These are phyloP conservation scores for Oncorhynchus masou DNA, from an alignment of 2,113 vertebrate species.

Conservation along the genomic window DNA sequence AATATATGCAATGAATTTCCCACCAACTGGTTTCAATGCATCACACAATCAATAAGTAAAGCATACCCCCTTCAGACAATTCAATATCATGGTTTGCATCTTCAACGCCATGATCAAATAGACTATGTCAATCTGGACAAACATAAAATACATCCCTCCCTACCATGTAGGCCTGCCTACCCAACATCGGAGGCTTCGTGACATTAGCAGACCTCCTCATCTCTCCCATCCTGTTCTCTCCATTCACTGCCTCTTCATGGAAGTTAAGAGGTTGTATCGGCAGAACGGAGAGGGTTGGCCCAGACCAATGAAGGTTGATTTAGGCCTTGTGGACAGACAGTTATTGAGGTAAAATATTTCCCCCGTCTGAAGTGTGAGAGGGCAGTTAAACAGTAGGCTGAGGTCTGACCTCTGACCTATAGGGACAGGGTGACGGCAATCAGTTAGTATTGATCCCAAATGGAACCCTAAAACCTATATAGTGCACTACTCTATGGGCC, in stretches of 20 bases:
- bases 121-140: too few relatives aligned
- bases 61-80: too few relatives aligned
- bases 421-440: conserved; percentile 36
- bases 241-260: conserved; percentile 31
- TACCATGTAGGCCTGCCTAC: too few relatives aligned
- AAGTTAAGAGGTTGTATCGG: conserved; percentile 41
- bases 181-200: too few relatives aligned
- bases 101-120: too few relatives aligned
- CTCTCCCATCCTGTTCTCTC: conserved; percentile 14
- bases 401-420: conserved; percentile 64
- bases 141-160: too few relatives aligned
- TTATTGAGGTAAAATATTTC: conserved; percentile 69
- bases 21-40: too few relatives aligned
- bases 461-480: background rate
- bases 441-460: conserved; percentile 47
- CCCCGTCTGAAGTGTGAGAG: conserved; percentile 59
- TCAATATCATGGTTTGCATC: too few relatives aligned
- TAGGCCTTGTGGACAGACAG: conserved; percentile 27
- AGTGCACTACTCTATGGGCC: too few relatives aligned
- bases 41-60: too few relatives aligned
- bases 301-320: conserved; percentile 50
- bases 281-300: conserved; percentile 43
- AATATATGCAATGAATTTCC: too few relatives aligned
- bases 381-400: conserved; percentile 66
- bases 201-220: background rate